Evolutionary conservation across 2,888 invertebrate species (phyloP).

Genomic region (Drosophila testacea): DNA sequence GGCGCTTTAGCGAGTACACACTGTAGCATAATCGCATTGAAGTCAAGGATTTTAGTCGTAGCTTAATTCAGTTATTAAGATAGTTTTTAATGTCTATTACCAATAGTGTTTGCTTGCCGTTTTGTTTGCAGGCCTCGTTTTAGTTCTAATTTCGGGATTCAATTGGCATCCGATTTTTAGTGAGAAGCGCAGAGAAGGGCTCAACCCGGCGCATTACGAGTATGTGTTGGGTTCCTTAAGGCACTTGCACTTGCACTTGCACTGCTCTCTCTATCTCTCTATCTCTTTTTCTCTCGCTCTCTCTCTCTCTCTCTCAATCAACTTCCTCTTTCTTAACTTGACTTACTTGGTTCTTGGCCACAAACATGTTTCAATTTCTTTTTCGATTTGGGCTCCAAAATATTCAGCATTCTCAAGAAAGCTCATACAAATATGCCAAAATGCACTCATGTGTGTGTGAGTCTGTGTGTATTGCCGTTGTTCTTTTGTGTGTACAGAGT

Average conservation of each 20-base stretch:
- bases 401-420: conserved; percentile 29
- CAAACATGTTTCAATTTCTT: conserved; percentile 9
- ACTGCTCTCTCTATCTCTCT: conserved; percentile 5
- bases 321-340: conserved; percentile 2
- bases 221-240: conserved; percentile 59
- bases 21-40: conserved; percentile 40
- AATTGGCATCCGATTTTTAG: conserved; percentile 27
- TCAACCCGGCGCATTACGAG: conserved; percentile 19
- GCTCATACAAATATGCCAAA: conserved; percentile 41
- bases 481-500: not conserved
- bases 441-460: conserved; percentile 13
- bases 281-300: not conserved
- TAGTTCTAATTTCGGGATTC: not conserved
- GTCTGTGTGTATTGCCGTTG: conserved; percentile 15
- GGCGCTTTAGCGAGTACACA: conserved; percentile 24
- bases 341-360: conserved; percentile 16
- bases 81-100: conserved; percentile 20
- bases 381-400: conserved; percentile 6
- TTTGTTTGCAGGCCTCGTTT: conserved; percentile 5
- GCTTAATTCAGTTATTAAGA: conserved; percentile 16
- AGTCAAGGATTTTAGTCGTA: conserved; percentile 13
- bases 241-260: conserved; percentile 69
- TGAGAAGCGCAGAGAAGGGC: conserved; percentile 56
- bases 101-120: conserved; percentile 36
- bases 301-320: conserved; percentile 13